Evolutionary conservation across 2,113 vertebrate species (phyloP).

Genomic region (Rhinolophus sinicus): DNA sequence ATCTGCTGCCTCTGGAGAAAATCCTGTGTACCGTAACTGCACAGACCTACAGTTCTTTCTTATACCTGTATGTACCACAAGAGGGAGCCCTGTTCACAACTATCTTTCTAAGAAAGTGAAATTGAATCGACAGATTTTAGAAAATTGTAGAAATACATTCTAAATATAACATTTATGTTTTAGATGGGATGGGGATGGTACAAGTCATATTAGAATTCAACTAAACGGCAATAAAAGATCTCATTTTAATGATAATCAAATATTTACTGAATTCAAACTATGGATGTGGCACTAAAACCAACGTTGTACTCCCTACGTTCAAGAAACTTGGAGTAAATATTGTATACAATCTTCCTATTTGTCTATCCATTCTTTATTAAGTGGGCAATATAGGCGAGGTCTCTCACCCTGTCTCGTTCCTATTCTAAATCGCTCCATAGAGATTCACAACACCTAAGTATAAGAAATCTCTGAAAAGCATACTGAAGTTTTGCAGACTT

Average conservation of each 20-base stretch:
- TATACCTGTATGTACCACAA: neutral
- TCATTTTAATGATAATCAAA: conserved; percentile 32
- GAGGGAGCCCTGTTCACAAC: conserved; percentile 38
- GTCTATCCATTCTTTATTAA: conserved; percentile 1
- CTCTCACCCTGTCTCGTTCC: neutral
- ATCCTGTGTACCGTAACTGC: neutral
- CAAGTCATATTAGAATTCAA: neutral
- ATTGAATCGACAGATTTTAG: neutral
- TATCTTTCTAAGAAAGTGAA: neutral
- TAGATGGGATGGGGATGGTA: neutral
- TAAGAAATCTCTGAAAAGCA: neutral
- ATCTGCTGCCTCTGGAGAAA: neutral
- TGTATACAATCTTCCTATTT: neutral
- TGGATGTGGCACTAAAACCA: neutral
- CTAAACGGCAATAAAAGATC: conserved; percentile 23
- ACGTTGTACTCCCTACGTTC: neutral
- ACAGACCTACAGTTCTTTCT: neutral
- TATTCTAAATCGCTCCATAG: neutral
- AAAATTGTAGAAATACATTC: conserved; percentile 16
- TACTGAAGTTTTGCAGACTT: neutral
- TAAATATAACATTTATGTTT: conserved; percentile 35
- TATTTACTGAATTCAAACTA: neutral
- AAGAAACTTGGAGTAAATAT: neutral
- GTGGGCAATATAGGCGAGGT: neutral
- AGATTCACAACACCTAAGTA: neutral